Conservation (phyloP, 2,888 invertebrate genomes). For the Cremastobaeus sp. region DNA sequence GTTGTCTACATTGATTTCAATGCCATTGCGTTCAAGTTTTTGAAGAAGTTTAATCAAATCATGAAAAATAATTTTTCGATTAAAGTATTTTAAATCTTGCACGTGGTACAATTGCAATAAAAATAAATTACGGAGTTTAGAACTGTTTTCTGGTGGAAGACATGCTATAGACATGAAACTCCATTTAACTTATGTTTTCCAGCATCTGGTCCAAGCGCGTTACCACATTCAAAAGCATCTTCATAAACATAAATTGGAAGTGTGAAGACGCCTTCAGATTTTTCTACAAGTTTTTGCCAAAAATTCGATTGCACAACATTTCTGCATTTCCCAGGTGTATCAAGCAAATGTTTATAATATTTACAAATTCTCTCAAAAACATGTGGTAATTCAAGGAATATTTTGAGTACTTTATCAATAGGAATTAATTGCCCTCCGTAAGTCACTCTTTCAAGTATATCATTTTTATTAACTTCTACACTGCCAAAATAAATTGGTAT, state of each 20-base stretch:
- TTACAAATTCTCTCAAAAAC: constrained; percentile 23
- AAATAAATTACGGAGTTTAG: constrained; percentile 38
- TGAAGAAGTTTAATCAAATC: constrained; percentile 17
- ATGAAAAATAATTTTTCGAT: constrained; percentile 24
- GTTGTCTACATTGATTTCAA: neutral
- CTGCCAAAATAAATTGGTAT: too few species aligned
- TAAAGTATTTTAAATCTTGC: constrained; percentile 1
- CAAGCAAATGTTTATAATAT: constrained; percentile 15
- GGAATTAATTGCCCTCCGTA: constrained; percentile 36
- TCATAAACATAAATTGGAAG: constrained; percentile 46
- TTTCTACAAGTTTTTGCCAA: constrained; percentile 22
- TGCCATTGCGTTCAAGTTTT: constrained; percentile 18
- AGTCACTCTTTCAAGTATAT: too few species aligned
- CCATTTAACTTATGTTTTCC: constrained; percentile 45
- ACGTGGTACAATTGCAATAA: constrained; percentile 25
- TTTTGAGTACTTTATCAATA: constrained; percentile 21
- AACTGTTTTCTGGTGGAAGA: constrained; percentile 39
- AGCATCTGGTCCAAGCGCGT: constrained; percentile 55
- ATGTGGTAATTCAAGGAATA: constrained; percentile 31
- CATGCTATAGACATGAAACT: constrained; percentile 41
- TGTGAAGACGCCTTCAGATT: constrained; percentile 12
- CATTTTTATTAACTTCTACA: too few species aligned
- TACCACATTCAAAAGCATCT: constrained; percentile 52
- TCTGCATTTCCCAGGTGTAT: neutral
- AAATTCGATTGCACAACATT: constrained; percentile 19